Evolutionary conservation across 2,888 invertebrate genomes (phyloP), one percentile per base, ranked within the genome.

Genomic region (Drosophila meridionalis): DNA sequence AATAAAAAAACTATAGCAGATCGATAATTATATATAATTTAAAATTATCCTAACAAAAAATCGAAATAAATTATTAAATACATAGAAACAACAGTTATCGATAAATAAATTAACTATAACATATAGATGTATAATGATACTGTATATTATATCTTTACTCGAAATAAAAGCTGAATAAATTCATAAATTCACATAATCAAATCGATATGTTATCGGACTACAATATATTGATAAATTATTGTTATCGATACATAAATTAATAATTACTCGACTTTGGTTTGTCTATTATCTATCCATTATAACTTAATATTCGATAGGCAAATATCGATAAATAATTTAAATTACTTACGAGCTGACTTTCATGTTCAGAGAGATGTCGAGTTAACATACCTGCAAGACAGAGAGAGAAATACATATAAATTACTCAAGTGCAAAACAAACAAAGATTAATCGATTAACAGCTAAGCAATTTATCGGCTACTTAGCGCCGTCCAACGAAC

Each of bases 311-410:
- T 67, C 12, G 40, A 43, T 32, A 7, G 4, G 9, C 1, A 55
- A 8, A 3, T 42, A 58, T 63, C 69, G 63, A 72, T 45, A 53
- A 47, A 11, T 8, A 1, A 50, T 20, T 0, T 3, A 3, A 38
- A 28, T 63, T 74, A 75, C 76, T 76, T 72, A 66, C 72, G 36
- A 26, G 9, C 5, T 8, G 11, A 2, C 0, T 42, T 11, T 12
- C 47, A 20, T 14, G 12, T 9, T 3, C 7, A 6, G n/a, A n/a
- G 30, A 11, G 3, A 9, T 6, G 11, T 0, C 1, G 48, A 47
- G n/a, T 28, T 8, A 52, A 79, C 80, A 47, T 79, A 80, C 79
- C 79, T 80, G 80, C 14, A 73, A 80, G 14, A 57, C 20, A 20
- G 30, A 36, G 11, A 57, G 5, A 50, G 43, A 62, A 12, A 42